Evolutionary conservation across 1,140 invertebrate genomes (phyloP).

Genomic region (Drosophila bifasciata): DNA sequence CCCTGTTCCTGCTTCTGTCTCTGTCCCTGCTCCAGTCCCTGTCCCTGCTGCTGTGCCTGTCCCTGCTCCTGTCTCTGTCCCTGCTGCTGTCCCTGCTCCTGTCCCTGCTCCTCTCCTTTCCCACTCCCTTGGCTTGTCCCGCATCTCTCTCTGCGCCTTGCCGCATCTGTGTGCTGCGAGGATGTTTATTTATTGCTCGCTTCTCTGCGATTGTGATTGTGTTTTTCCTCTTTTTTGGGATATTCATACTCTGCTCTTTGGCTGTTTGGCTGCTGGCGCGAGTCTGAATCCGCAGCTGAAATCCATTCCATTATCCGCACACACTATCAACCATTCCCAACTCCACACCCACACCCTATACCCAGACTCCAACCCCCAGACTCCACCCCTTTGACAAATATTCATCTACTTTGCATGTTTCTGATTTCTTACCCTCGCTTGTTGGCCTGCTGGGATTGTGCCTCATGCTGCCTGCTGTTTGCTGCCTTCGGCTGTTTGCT

Average conservation of each 20-base stretch:
- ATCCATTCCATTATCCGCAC: slow-evolving; percentile 61
- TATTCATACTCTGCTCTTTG: slow-evolving; percentile 1
- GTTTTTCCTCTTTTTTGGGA: no score
- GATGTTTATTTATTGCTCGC: slow-evolving; percentile 63
- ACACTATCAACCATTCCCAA: slow-evolving; percentile 1
- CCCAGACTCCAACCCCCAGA: background rate
- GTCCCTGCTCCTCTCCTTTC: no score
- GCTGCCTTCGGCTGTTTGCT: no score
- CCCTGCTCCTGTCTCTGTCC: background rate
- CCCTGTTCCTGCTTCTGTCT: no score
- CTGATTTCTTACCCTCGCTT: slow-evolving; percentile 47
- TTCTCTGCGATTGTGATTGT: slow-evolving; percentile 1
- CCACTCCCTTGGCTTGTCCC: no score
- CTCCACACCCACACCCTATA: background rate
- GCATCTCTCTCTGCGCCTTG: background rate
- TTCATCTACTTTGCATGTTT: slow-evolving; percentile 69
- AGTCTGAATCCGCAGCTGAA: slow-evolving; percentile 46
- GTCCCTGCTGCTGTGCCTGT: no score
- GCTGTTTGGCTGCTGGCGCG: slow-evolving; percentile 1
- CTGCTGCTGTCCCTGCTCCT: background rate
- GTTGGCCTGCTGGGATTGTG: no score
- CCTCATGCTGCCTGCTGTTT: no score
- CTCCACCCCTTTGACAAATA: slow-evolving; percentile 60
- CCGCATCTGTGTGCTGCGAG: background rate
- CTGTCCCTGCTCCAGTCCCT: background rate